These are phyloP conservation scores for Himalopsyche kuldschensis DNA, from an alignment of 2,888 invertebrate species.

Conservation along the genomic window DNA sequence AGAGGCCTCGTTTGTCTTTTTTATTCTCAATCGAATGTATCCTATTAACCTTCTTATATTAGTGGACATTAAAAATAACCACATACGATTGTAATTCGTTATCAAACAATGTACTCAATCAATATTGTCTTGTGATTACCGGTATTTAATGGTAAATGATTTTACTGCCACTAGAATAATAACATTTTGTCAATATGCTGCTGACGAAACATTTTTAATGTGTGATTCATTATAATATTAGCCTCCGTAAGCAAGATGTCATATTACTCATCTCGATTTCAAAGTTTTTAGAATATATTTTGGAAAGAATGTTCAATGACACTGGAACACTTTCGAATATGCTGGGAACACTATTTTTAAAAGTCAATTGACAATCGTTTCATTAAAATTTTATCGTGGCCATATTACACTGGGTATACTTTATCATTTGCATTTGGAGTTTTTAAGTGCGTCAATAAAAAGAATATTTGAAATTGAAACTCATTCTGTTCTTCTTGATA, in stretches of 20 bases:
- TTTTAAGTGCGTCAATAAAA: too few relatives aligned
- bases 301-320: background rate
- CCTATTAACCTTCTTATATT: conserved; percentile 29
- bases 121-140: conserved; percentile 32
- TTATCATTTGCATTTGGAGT: too few relatives aligned
- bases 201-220: conserved; percentile 18
- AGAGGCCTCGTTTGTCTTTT: conserved; percentile 28
- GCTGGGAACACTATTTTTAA: background rate
- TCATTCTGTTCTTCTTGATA: too few relatives aligned
- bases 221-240: conserved; percentile 19
- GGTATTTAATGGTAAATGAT: conserved; percentile 34
- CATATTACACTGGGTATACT: too few relatives aligned
- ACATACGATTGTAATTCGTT: conserved; percentile 18
- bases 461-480: too few relatives aligned
- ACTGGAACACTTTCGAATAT: background rate
- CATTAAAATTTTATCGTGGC: too few relatives aligned
- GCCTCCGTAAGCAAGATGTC: background rate
- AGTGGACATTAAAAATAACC: conserved; percentile 19
- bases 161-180: conserved; percentile 39
- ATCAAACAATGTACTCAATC: conserved; percentile 22
- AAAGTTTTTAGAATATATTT: background rate
- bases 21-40: conserved; percentile 21
- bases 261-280: background rate
- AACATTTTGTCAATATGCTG: conserved; percentile 23
- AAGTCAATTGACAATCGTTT: background rate